Conservation (phyloP, 2,113 vertebrate species). For the Melanerpes formicivorus region DNA sequence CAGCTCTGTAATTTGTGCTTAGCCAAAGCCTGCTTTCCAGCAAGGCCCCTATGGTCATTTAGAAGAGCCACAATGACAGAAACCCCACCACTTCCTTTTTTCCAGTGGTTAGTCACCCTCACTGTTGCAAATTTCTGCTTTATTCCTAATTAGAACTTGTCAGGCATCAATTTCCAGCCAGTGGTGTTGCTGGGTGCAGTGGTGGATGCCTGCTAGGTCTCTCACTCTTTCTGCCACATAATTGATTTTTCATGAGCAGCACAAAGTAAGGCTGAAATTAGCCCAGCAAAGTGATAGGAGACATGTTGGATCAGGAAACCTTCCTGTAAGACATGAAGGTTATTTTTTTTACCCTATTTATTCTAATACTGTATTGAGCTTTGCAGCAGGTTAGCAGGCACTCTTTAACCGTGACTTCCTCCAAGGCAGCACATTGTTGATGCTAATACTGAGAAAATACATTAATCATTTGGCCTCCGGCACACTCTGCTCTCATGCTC, state of each 20-base stretch:
- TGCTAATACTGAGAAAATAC: slow-evolving; percentile 43
- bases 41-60: neutral
- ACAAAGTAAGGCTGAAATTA: slow-evolving; percentile 43
- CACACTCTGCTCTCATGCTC: neutral
- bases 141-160: slow-evolving; percentile 42
- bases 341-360: slow-evolving; percentile 63
- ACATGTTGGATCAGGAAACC: neutral
- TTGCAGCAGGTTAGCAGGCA: slow-evolving; percentile 38
- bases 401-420: slow-evolving; percentile 53
- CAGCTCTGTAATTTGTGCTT: neutral
- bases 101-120: slow-evolving; percentile 37
- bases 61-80: neutral
- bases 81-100: slow-evolving; percentile 7
- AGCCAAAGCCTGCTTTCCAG: neutral
- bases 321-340: slow-evolving; percentile 36
- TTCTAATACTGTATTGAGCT: slow-evolving; percentile 53
- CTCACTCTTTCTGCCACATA: slow-evolving; percentile 30
- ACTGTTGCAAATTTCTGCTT: slow-evolving; percentile 33
- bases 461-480: slow-evolving; percentile 63
- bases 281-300: slow-evolving; percentile 8
- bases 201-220: slow-evolving; percentile 17
- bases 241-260: slow-evolving; percentile 60
- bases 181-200: neutral
- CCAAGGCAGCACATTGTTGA: slow-evolving; percentile 52
- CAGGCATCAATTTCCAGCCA: slow-evolving; percentile 23